Evolutionary conservation across 2,888 invertebrate genomes (phyloP), one percentile per base, ranked within the genome.

Genomic region (Emmelina monodactyla): DNA sequence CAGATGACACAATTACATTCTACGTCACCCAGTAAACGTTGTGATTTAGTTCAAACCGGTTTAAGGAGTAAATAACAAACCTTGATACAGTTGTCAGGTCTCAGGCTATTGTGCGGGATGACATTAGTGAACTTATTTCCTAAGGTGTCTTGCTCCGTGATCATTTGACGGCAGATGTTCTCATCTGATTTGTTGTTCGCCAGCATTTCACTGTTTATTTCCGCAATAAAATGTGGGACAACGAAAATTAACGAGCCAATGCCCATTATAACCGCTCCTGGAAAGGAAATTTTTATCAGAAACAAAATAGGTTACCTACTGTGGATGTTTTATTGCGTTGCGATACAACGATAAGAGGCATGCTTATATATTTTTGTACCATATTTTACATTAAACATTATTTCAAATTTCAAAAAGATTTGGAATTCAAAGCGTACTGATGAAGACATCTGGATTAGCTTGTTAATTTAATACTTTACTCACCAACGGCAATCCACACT

Each of bases 401-500:
- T n/a, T n/a, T n/a, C n/a, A n/a, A n/a, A n/a, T n/a, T n/a, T n/a
- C n/a, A n/a, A n/a, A n/a, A n/a, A n/a, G n/a, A n/a, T n/a, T n/a
- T n/a, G n/a, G n/a, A n/a, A n/a, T n/a, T n/a, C n/a, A n/a, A n/a
- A n/a, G n/a, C n/a, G n/a, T n/a, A n/a, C n/a, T n/a, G n/a, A n/a
- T n/a, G n/a, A n/a, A n/a, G n/a, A n/a, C n/a, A n/a, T n/a, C n/a
- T n/a, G n/a, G n/a, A n/a, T n/a, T n/a, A n/a, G n/a, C n/a, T n/a
- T n/a, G n/a, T n/a, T 25, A 25, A 11, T 25, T 25, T 25, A 19
- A 19, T 19, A 11, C n/a, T 29, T 11, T 13, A 11, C 83, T 82
- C 69, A 86, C 93, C 94, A 43, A 92, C 89, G 44, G 93, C 96
- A 56, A 97, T 94, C 94, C 95, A 96, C 25, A 92, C 91, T 34